These are phyloP conservation scores for Phymorhynchus buccinoides DNA, from an alignment of 1,140 invertebrate species.

Conservation along the genomic window DNA sequence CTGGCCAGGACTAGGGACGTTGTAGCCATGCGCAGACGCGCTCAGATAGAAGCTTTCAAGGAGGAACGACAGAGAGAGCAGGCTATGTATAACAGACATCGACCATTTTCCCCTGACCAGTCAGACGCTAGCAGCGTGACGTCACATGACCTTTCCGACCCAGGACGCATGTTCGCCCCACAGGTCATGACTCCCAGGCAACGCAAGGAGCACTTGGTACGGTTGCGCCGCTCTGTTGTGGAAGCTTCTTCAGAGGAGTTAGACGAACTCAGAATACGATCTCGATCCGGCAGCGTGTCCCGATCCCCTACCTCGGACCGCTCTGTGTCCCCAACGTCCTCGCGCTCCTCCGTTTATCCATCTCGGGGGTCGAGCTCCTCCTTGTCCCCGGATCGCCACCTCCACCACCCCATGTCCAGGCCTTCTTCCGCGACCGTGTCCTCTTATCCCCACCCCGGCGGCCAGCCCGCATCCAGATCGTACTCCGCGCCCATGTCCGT, in stretches of 20 bases:
- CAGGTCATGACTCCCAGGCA: conserved; percentile 56
- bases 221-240: conserved; percentile 54
- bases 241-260: conserved; percentile 51
- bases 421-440: background rate
- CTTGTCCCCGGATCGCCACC: conserved; percentile 12
- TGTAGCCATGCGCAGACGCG: conserved; percentile 47
- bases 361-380: conserved; percentile 35
- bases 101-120: conserved; percentile 7
- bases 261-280: conserved; percentile 41
- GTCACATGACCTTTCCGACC: conserved; percentile 30
- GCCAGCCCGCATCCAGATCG: background rate
- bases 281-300: conserved; percentile 11
- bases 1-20: conserved; percentile 53
- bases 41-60: conserved; percentile 66
- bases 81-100: conserved; percentile 1
- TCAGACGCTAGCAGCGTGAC: conserved; percentile 24
- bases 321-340: conserved; percentile 24
- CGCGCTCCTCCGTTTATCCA: conserved; percentile 29
- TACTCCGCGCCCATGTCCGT: background rate
- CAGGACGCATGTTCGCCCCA: conserved; percentile 29
- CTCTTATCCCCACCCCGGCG: background rate
- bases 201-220: conserved; percentile 54
- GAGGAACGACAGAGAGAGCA: conserved; percentile 60
- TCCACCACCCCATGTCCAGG: background rate
- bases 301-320: background rate